These are phyloP conservation scores for Portevinia maculata DNA, from an alignment of 2,888 invertebrate species.

Conservation along the genomic window DNA sequence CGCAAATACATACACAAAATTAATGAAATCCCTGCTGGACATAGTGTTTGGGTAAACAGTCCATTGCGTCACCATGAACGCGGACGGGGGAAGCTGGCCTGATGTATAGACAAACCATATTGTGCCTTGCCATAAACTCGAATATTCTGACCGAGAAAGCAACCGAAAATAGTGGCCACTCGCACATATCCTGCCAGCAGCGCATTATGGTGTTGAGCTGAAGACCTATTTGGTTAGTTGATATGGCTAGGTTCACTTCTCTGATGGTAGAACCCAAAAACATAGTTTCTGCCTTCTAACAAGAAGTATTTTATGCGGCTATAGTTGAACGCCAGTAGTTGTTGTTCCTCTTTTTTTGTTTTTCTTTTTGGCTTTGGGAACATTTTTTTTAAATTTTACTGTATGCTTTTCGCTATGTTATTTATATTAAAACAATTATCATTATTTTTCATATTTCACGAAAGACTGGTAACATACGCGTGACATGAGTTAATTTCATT, in stretches of 20 bases:
- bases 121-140: slow-evolving; percentile 70
- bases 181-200: slow-evolving; percentile 69
- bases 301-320: slow-evolving; percentile 68
- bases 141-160: slow-evolving; percentile 70
- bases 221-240: slow-evolving; percentile 72
- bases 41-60: slow-evolving; percentile 70
- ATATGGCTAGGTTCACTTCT: slow-evolving; percentile 66
- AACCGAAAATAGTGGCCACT: slow-evolving; percentile 70
- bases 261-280: slow-evolving; percentile 64
- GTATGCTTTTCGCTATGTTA: not conserved
- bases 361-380: not conserved
- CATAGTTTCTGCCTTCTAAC: slow-evolving; percentile 66
- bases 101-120: slow-evolving; percentile 63
- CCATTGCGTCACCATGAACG: slow-evolving; percentile 67
- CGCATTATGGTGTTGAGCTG: slow-evolving; percentile 71
- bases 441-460: too few species aligned
- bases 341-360: slow-evolving; percentile 27
- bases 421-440: not conserved
- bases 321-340: slow-evolving; percentile 68
- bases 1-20: slow-evolving; percentile 51
- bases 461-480: too few species aligned
- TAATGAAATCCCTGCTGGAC: slow-evolving; percentile 68
- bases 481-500: too few species aligned
- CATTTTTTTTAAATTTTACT: not conserved
- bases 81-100: slow-evolving; percentile 24